Evolutionary conservation across 2,113 vertebrate genomes (phyloP).

Genomic region (Syngnathus typhle): DNA sequence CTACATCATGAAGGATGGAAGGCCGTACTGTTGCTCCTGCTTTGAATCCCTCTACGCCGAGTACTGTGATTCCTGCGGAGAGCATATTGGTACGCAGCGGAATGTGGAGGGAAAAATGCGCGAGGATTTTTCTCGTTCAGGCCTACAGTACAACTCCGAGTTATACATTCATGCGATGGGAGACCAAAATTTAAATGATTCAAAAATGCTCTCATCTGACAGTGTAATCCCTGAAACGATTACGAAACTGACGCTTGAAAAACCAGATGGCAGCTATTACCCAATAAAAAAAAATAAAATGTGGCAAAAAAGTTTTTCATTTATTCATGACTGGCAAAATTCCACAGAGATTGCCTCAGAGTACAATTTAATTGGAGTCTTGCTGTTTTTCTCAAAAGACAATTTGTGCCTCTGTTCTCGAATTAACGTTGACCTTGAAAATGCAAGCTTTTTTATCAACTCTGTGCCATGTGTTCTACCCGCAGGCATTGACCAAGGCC

Average conservation of each 20-base stretch:
- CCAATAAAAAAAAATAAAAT: conserved; percentile 29
- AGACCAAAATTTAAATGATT: neutral
- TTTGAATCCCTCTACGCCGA: conserved; percentile 95
- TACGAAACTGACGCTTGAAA: conserved; percentile 41
- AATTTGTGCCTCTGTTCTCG: conserved; percentile 11
- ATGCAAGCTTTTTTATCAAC: neutral
- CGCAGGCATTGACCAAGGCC: conserved; percentile 95
- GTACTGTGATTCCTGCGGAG: conserved; percentile 94
- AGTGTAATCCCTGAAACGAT: conserved; percentile 39
- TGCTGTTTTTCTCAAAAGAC: conserved; percentile 25
- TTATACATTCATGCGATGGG: neutral
- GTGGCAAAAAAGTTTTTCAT: conserved; percentile 50
- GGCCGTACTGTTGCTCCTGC: conserved; percentile 96
- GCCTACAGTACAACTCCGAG: too few relatives aligned
- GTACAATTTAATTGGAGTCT: conserved; percentile 28
- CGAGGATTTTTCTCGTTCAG: too few relatives aligned
- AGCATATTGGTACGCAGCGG: conserved; percentile 87
- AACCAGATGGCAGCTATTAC: conserved; percentile 68
- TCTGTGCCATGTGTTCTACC: conserved; percentile 4
- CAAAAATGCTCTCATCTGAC: conserved; percentile 4
- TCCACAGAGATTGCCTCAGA: conserved; percentile 46
- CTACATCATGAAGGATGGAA: conserved; percentile 98
- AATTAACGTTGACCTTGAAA: conserved; percentile 14
- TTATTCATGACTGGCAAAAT: conserved; percentile 42
- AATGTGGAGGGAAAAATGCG: too few relatives aligned